Evolutionary conservation across 2,113 vertebrate species (phyloP).

Genomic region (Channa argus): DNA sequence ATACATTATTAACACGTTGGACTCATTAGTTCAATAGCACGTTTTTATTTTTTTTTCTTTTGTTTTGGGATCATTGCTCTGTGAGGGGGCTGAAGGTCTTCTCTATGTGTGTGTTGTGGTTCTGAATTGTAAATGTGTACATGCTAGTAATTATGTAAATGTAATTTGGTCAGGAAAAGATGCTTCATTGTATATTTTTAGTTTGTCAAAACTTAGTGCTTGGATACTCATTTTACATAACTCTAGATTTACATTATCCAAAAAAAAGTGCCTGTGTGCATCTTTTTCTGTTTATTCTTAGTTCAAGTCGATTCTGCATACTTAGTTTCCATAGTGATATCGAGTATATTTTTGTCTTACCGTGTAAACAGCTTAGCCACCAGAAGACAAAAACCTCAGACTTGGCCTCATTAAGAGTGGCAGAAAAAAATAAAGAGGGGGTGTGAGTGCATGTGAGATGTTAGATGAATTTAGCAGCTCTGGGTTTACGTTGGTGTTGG

Average conservation of each 20-base stretch:
- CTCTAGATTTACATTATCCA: background rate
- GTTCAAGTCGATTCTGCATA: background rate
- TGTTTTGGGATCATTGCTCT: too few species aligned
- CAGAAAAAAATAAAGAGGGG: background rate
- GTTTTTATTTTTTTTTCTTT: background rate
- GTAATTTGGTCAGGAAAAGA: background rate
- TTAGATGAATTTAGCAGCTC: background rate
- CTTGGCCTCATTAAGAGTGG: background rate
- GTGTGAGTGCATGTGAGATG: too few species aligned
- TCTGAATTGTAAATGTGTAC: too few species aligned
- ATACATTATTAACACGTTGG: conserved; percentile 20
- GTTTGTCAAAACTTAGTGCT: background rate
- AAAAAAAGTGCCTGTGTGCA: background rate
- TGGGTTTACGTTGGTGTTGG: background rate
- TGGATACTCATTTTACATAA: background rate
- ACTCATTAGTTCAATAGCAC: background rate
- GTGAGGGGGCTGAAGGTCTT: too few species aligned
- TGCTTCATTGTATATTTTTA: background rate
- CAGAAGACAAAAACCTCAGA: background rate
- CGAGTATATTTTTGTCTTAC: background rate
- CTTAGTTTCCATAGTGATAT: conserved; percentile 43
- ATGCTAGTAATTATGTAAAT: background rate
- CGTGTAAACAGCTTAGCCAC: conserved; percentile 1
- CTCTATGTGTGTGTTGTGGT: too few species aligned
- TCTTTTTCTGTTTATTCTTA: conserved; percentile 18